These are phyloP conservation scores for Bombus picipes DNA, from an alignment of 1,140 invertebrate species.

Conservation along the genomic window DNA sequence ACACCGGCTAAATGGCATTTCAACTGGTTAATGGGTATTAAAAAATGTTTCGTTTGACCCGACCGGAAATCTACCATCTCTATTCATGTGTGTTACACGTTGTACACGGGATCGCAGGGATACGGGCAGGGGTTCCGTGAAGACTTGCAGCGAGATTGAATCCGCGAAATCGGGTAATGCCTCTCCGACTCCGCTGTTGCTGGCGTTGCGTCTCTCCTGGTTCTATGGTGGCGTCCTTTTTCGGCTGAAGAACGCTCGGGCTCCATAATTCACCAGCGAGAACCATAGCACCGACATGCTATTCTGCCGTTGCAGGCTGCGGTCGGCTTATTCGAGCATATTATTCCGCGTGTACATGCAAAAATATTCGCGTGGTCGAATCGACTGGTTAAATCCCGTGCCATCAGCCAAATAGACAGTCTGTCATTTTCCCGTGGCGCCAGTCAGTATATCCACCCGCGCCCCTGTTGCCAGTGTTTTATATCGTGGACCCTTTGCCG, in stretches of 20 bases:
- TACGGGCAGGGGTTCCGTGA: no score
- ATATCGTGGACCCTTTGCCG: slow-evolving; percentile 3
- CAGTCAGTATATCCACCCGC: background rate
- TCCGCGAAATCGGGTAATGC: slow-evolving; percentile 38
- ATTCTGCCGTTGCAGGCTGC: slow-evolving; percentile 1
- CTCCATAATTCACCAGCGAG: slow-evolving; percentile 2
- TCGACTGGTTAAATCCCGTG: slow-evolving; percentile 42
- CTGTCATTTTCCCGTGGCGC: slow-evolving; percentile 29
- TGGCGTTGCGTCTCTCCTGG: background rate
- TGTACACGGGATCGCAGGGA: background rate
- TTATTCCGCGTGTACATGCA: slow-evolving; percentile 58
- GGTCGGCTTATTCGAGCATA: slow-evolving; percentile 39
- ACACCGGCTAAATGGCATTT: slow-evolving; percentile 47
- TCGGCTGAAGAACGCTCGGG: background rate
- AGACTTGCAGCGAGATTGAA: slow-evolving; percentile 36
- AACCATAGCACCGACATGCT: slow-evolving; percentile 6
- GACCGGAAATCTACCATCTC: slow-evolving; percentile 29
- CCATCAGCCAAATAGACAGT: slow-evolving; percentile 65
- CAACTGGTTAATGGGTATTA: slow-evolving; percentile 53
- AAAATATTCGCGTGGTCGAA: slow-evolving; percentile 59
- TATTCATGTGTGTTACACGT: slow-evolving; percentile 17
- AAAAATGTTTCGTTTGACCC: slow-evolving; percentile 51
- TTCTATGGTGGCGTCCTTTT: slow-evolving; percentile 15
- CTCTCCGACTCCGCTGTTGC: background rate
- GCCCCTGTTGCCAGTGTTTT: background rate